Evolutionary conservation across 1,140 invertebrate genomes (phyloP).

Genomic region (Stenopsyche tienmushanensis): DNA sequence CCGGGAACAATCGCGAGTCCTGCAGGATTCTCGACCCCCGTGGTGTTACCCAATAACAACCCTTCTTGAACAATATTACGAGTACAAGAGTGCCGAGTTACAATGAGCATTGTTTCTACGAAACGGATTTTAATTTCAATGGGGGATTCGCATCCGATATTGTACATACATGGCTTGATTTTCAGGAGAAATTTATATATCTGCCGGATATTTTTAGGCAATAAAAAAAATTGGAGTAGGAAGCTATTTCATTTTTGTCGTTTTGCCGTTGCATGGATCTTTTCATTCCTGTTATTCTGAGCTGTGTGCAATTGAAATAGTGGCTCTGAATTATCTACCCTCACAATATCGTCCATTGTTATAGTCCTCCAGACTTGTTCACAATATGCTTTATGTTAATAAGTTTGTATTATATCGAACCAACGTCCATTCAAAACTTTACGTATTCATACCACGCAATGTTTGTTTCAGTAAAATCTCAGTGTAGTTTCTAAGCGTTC

Average conservation of each 20-base stretch:
- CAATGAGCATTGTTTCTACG: constrained; percentile 4
- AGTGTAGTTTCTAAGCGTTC: background rate
- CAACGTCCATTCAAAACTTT: constrained; percentile 33
- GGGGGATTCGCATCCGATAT: background rate
- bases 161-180: background rate
- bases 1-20: constrained; percentile 6
- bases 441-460: constrained; percentile 22
- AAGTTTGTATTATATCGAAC: constrained; percentile 32
- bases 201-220: background rate
- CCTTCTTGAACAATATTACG: background rate
- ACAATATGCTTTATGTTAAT: constrained; percentile 37
- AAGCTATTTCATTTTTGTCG: background rate
- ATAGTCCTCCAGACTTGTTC: constrained; percentile 20
- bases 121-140: constrained; percentile 4
- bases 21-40: constrained; percentile 12
- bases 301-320: constrained; percentile 38
- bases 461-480: background rate
- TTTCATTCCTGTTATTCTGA: no score
- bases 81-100: background rate
- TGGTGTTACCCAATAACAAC: constrained; percentile 5
- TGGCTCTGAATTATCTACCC: constrained; percentile 28
- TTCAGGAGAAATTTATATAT: background rate
- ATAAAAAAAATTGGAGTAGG: background rate
- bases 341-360: constrained; percentile 32
- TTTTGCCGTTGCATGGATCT: background rate